These are phyloP conservation scores for Himalopsyche tibetana DNA, from an alignment of 2,888 invertebrate genomes.

Conservation along the genomic window DNA sequence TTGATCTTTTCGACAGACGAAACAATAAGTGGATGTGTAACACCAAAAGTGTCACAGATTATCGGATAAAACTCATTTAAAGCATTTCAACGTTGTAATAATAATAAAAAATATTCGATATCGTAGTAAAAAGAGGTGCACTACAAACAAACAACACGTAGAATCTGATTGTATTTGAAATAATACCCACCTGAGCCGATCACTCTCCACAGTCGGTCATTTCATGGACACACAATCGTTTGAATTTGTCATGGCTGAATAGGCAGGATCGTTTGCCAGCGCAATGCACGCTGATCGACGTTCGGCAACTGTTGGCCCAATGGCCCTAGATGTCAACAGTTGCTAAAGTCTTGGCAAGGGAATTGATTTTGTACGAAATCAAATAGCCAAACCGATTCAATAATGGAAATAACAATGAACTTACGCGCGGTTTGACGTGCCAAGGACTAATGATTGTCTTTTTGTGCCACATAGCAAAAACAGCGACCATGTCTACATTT, in stretches of 20 bases:
- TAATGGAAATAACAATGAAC: not conserved
- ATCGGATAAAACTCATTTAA: too few relatives aligned
- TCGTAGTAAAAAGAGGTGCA: not conserved
- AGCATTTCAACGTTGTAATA: too few relatives aligned
- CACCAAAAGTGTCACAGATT: too few relatives aligned
- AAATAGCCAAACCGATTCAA: not conserved
- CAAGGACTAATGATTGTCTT: not conserved
- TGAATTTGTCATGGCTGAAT: slow-evolving; percentile 10
- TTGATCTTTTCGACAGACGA: too few relatives aligned
- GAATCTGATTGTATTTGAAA: not conserved
- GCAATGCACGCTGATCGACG: not conserved
- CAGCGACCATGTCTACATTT: too few relatives aligned
- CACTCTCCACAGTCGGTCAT: not conserved
- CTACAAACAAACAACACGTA: not conserved
- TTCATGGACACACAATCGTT: slow-evolving; percentile 23
- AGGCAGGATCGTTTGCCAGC: not conserved
- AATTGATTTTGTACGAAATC: slow-evolving; percentile 10
- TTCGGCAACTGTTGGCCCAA: not conserved
- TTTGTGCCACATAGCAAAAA: not conserved
- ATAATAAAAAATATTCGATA: too few relatives aligned
- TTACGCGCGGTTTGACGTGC: not conserved
- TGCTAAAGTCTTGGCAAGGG: not conserved
- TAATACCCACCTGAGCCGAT: not conserved
- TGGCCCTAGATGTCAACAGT: not conserved
- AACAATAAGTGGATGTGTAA: too few relatives aligned